Evolutionary conservation across 2,113 vertebrate genomes (phyloP).

Genomic region (Sceloporus tristichus): DNA sequence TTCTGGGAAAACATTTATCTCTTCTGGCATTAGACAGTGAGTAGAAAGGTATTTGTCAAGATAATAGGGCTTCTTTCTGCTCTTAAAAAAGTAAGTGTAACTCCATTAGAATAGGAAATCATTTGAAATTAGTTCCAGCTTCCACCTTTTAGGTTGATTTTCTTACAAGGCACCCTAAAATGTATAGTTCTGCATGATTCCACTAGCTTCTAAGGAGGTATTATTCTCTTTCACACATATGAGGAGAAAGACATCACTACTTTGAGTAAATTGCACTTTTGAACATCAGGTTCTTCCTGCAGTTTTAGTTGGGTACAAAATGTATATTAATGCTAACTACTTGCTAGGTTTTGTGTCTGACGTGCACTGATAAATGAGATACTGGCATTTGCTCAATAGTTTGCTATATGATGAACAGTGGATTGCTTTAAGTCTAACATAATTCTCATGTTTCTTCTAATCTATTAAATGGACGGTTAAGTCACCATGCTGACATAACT

Average conservation of each 20-base stretch:
- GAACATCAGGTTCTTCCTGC: not conserved
- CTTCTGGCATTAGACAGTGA: not conserved
- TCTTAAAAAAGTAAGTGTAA: not conserved
- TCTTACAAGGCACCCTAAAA: not conserved
- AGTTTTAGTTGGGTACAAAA: slow-evolving; percentile 12
- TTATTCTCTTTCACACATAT: slow-evolving; percentile 18
- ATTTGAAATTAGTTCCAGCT: slow-evolving; percentile 16
- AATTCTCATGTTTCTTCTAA: not conserved
- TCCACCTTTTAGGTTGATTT: not conserved
- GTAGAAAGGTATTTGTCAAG: not conserved
- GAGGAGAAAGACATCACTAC: not conserved
- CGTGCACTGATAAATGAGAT: slow-evolving; percentile 1
- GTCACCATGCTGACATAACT: not conserved
- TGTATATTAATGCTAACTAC: slow-evolving; percentile 23
- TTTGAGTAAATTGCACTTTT: slow-evolving; percentile 15
- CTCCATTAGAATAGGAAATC: slow-evolving; percentile 10
- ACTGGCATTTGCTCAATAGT: slow-evolving; percentile 1
- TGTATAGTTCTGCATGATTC: not conserved
- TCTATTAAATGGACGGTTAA: not conserved
- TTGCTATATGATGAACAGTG: not conserved
- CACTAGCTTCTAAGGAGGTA: not conserved
- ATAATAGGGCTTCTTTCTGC: not conserved
- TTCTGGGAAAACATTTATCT: slow-evolving; percentile 32
- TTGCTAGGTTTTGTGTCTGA: slow-evolving; percentile 20
- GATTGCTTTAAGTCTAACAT: not conserved